Percentiles rank a stretch among this genome's conserved stretches.
These are phyloP conservation scores for Sebastes nivosus DNA, from an alignment of 2,797 vertebrate species.

Conservation along the genomic window DNA sequence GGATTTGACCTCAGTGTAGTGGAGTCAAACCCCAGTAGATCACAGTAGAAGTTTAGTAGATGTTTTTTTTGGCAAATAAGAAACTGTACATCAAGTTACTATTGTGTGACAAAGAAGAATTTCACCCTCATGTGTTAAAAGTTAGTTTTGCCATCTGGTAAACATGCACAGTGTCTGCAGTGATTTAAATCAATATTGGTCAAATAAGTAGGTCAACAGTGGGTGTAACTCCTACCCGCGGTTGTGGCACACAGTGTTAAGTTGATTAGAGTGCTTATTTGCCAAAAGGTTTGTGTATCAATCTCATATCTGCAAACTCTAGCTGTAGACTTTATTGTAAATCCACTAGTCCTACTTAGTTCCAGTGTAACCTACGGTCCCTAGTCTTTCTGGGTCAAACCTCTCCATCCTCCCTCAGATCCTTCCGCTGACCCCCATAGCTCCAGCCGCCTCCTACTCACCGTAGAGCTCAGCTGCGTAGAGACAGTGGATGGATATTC, in stretches of 20 bases:
- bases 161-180: conserved; percentile 5
- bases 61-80: conserved; percentile 23
- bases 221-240: conserved; percentile 8
- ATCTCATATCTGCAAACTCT: conserved; percentile 1
- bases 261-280: conserved; percentile 39
- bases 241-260: not conserved
- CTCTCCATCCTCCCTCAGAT: conserved; percentile 16
- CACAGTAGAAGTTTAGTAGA: not conserved
- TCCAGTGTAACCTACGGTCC: not conserved
- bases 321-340: not conserved
- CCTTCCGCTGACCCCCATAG: not conserved
- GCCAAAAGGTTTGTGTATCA: conserved; percentile 17
- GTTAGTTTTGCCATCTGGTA: not conserved
- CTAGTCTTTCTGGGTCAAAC: conserved; percentile 23
- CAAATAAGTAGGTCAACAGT: conserved; percentile 43
- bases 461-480: conserved; percentile 6
- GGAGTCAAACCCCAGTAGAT: conserved; percentile 27
- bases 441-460: conserved; percentile 24
- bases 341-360: not conserved
- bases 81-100: not conserved
- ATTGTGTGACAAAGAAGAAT: not conserved
- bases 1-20: conserved; percentile 29
- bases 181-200: conserved; percentile 42
- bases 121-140: not conserved
- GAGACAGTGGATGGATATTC: conserved; percentile 55